Evolutionary conservation across 64 coral and sea anemone genomes (phyloP).

Genomic region (Pocillopora verrucosa): DNA sequence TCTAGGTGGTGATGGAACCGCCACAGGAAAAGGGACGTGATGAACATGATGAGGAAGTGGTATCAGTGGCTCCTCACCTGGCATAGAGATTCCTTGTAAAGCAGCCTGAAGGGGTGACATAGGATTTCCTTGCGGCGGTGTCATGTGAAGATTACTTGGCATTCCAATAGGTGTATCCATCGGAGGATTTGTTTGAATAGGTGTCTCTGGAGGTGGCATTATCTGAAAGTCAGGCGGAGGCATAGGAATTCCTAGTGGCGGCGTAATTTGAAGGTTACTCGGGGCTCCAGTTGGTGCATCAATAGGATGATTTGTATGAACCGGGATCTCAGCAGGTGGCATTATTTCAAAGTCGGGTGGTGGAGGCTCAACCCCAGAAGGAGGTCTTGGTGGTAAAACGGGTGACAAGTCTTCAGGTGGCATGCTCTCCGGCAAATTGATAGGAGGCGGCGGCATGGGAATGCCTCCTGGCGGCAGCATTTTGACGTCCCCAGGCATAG

Average conservation of each 20-base stretch:
- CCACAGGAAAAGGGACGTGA: constrained; percentile 57
- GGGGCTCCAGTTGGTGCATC: not conserved
- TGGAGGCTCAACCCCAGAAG: not conserved
- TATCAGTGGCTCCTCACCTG: not conserved
- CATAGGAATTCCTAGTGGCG: not conserved
- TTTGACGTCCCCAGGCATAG: not conserved
- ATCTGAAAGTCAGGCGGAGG: not conserved
- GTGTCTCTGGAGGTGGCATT: not conserved
- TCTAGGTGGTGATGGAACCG: constrained; percentile 34
- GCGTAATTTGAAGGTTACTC: not conserved
- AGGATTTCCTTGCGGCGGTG: not conserved
- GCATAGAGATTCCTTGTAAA: constrained; percentile 7
- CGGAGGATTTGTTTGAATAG: not conserved
- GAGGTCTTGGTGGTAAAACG: not conserved
- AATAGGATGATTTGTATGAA: not conserved
- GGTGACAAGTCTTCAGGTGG: not conserved
- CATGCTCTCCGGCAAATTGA: not conserved
- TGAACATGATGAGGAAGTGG: constrained; percentile 27
- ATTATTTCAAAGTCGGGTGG: not conserved
- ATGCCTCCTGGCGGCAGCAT: constrained; percentile 13
- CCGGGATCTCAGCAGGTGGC: not conserved
- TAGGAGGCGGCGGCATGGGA: not conserved
- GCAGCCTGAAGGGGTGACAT: not conserved
- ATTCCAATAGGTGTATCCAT: not conserved
- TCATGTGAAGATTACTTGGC: not conserved